Conservation (phyloP, 1,140 invertebrate species). For the Phymorhynchus buccinoides region DNA sequence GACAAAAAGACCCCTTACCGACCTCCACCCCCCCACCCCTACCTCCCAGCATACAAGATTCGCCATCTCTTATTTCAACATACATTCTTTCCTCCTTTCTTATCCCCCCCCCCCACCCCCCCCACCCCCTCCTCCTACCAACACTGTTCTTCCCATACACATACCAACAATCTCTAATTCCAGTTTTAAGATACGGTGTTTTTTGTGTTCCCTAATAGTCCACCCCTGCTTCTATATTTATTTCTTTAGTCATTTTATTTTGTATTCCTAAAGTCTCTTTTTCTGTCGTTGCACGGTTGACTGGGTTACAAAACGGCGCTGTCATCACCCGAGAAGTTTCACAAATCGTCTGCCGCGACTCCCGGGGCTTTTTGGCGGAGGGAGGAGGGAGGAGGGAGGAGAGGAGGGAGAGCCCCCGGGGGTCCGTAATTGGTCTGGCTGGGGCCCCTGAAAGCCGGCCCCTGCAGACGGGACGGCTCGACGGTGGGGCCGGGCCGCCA, state of each 20-base stretch:
- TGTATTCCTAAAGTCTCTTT: too few species aligned
- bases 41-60: not conserved
- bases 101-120: not conserved
- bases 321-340: not conserved
- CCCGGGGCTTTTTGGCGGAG: not conserved
- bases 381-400: too few species aligned
- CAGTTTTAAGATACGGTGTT: too few species aligned
- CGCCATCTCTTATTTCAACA: not conserved
- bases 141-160: too few species aligned
- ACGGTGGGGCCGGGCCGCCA: not conserved
- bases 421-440: not conserved
- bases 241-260: too few species aligned
- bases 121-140: not conserved
- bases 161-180: too few species aligned
- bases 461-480: not conserved
- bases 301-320: slow-evolving; percentile 1
- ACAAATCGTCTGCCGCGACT: not conserved
- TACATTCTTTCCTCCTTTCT: not conserved
- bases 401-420: too few species aligned
- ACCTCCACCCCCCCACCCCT: not conserved
- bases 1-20: not conserved
- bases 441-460: not conserved
- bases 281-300: too few species aligned
- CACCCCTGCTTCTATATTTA: too few species aligned
- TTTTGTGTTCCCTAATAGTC: too few species aligned